Percentiles rank a stretch among this genome's conserved stretches.
Conservation (phyloP, 2,113 vertebrate genomes). For the Oncorhynchus keta region DNA sequence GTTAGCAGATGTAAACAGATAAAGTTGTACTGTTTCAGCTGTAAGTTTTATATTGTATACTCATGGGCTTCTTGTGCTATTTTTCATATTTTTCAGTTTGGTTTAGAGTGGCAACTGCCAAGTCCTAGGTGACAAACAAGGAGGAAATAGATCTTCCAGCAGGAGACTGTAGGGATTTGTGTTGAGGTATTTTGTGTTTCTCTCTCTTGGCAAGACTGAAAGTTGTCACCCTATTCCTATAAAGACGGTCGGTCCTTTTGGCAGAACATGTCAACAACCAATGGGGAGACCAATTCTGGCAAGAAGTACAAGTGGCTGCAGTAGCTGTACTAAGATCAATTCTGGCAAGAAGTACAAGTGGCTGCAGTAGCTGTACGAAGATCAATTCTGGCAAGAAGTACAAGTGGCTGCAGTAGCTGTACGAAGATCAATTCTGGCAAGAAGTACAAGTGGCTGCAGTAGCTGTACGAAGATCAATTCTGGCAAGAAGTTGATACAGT, state of each 20-base stretch:
- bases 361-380: no score
- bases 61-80: not conserved
- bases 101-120: not conserved
- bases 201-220: not conserved
- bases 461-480: no score
- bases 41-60: not conserved
- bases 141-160: not conserved
- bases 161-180: not conserved
- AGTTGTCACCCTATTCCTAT: not conserved
- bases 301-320: not conserved
- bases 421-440: no score
- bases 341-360: not conserved
- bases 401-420: no score
- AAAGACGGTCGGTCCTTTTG: not conserved
- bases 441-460: not conserved
- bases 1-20: not conserved
- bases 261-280: not conserved
- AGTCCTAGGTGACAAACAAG: not conserved
- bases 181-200: not conserved
- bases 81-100: not conserved
- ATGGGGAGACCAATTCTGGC: not conserved
- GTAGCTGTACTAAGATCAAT: no score
- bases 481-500: not conserved
- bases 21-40: not conserved
- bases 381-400: not conserved